Evolutionary conservation across 2,113 vertebrate species (phyloP).

Genomic region (Corythornis vintsioides): DNA sequence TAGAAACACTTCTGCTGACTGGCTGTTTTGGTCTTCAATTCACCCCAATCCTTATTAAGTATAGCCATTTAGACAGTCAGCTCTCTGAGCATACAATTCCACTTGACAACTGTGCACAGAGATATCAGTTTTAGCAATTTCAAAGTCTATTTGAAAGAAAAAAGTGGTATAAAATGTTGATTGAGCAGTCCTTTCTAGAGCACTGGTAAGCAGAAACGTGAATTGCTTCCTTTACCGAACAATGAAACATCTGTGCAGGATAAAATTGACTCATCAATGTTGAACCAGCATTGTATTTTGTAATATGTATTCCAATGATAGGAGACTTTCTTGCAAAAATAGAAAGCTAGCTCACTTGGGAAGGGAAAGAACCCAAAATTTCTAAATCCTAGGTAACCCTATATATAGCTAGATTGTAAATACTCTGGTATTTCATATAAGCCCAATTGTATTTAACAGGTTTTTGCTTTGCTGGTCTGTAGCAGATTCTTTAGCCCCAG

Average conservation of each 20-base stretch:
- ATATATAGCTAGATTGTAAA: not conserved
- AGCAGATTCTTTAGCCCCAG: not conserved
- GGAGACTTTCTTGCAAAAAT: not conserved
- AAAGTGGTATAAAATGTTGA: constrained; percentile 24
- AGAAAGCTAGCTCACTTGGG: not conserved
- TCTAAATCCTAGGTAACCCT: not conserved
- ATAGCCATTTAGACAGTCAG: not conserved
- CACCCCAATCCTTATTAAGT: not conserved
- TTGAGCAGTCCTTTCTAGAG: constrained; percentile 36
- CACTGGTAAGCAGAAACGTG: constrained; percentile 22
- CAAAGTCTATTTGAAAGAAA: constrained; percentile 18
- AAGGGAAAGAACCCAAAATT: not conserved
- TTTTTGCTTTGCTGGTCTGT: not conserved
- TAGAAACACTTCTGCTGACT: not conserved
- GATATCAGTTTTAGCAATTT: constrained; percentile 39
- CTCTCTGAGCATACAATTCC: not conserved
- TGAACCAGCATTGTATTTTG: constrained; percentile 36
- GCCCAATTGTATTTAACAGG: not conserved
- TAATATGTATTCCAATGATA: not conserved
- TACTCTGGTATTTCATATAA: not conserved
- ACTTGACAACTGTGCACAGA: not conserved
- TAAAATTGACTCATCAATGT: constrained; percentile 24
- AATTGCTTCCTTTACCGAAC: constrained; percentile 43
- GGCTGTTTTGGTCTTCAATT: not conserved
- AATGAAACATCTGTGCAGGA: constrained; percentile 50